Conservation (phyloP, 2,797 vertebrate genomes). For the Pantherophis vulpinus region DNA sequence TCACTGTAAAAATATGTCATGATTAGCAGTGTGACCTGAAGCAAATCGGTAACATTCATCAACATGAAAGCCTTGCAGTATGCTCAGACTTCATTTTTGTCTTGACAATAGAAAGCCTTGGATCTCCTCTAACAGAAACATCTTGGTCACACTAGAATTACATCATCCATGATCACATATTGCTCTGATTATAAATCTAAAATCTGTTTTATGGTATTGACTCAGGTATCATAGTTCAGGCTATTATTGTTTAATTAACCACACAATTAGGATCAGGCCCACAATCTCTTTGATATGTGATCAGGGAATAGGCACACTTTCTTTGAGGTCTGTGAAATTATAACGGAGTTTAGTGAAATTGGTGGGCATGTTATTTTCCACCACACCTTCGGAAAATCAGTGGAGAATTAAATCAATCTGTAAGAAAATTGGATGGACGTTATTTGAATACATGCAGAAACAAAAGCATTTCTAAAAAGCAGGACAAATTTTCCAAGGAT, state of each 20-base stretch:
- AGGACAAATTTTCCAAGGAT: slow-evolving; percentile 40
- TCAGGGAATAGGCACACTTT: background rate
- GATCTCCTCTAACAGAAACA: background rate
- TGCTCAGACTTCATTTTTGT: background rate
- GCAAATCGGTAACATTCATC: background rate
- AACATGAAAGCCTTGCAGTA: background rate
- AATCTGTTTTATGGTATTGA: background rate
- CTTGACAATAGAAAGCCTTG: background rate
- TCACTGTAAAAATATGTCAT: background rate
- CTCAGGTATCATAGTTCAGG: background rate
- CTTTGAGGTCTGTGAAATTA: background rate
- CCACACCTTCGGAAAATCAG: background rate
- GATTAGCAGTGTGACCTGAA: background rate
- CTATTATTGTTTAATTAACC: background rate
- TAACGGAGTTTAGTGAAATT: background rate
- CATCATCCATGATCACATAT: background rate
- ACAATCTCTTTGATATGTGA: background rate
- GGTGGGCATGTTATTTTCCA: background rate
- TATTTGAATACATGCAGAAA: background rate
- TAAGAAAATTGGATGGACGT: background rate
- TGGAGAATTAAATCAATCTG: background rate
- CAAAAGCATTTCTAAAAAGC: background rate
- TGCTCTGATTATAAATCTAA: background rate
- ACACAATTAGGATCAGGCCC: background rate
- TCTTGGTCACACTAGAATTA: background rate